Base-by-base conservation (phyloP, 2,113 vertebrate species). In the Furnarius figulus region DNA sequence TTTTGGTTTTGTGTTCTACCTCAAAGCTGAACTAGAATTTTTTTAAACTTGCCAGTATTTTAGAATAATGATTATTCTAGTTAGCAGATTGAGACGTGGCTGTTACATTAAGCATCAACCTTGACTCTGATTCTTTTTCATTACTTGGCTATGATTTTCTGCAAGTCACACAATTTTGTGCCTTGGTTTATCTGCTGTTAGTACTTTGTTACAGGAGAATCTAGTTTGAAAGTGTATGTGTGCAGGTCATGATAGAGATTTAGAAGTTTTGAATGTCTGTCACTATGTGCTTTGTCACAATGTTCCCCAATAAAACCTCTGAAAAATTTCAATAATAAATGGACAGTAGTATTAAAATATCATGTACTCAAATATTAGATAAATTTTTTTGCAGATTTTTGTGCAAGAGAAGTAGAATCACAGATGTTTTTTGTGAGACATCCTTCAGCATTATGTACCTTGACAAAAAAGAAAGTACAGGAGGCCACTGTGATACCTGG, bases 161-260 rank as follows among this genome's bases (percentile, higher is more conserved):
- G 35, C 31, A 76, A 44, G 22, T 83, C 14, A 47, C 9, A 37
- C 37, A 55, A 44, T 47, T 77, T 74, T 81, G 68, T 91, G 39
- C 35, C 37, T 68, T 0, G 0, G 6, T 63, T 81, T 81, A 24
- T 59, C 20, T 80, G 20, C 25, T 37, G 8, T 44, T 12, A 4
- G 8, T 7, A 30, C 9, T 80, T 75, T 28, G 14, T 47, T 62
- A 42, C 28, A 30, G 5, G 5, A 37, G 12, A 86, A 70, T 30
- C 1, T 0, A 33, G 10, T 80, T 53, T 80, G 46, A 56, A 71
- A 2, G 5, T 56, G 22, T 27, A 52, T 73, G 30, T 8, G 1
- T 55, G 14, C 5, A 37, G 13, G 23, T 76, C 4, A 1, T 46
- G 12, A 24, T 15, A 85, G 28, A 87, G 18, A 50, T 67, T 73